Conservation (phyloP, 1,140 invertebrate genomes). For the Drosophila lini region DNA sequence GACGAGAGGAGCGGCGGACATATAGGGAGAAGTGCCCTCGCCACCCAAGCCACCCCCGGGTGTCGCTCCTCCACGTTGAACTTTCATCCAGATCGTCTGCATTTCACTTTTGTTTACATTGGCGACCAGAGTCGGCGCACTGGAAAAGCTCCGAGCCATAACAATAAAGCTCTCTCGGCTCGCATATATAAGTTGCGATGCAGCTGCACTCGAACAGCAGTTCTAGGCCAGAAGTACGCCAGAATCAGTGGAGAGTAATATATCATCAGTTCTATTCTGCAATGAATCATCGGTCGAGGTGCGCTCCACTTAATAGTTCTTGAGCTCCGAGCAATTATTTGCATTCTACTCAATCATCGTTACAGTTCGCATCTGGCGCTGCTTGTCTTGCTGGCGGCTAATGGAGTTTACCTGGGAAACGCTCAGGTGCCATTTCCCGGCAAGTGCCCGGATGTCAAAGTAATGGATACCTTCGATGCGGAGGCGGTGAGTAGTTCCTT, state of each 20-base stretch:
- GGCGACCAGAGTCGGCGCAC: constrained; percentile 46
- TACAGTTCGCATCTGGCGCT: constrained; percentile 39
- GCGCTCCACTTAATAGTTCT: not conserved
- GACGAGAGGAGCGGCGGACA: constrained; percentile 37
- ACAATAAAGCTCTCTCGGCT: constrained; percentile 50
- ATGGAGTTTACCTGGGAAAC: constrained; percentile 24
- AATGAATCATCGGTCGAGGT: constrained; percentile 38
- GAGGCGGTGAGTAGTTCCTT: constrained; percentile 84
- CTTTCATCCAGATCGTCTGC: constrained; percentile 43
- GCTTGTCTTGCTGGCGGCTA: constrained; percentile 34
- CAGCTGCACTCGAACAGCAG: constrained; percentile 49
- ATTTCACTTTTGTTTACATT: constrained; percentile 69
- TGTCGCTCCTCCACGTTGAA: not conserved
- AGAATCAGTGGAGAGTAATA: constrained; percentile 2
- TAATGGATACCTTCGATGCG: constrained; percentile 87
- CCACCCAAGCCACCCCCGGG: not conserved
- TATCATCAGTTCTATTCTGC: not conserved
- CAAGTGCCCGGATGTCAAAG: constrained; percentile 87
- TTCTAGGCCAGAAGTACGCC: constrained; percentile 39
- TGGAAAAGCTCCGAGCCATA: constrained; percentile 32
- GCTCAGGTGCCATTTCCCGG: constrained; percentile 88
- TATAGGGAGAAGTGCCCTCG: not conserved
- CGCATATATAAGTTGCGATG: constrained; percentile 61
- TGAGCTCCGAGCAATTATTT: not conserved
- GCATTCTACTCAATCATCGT: constrained; percentile 2